Evolutionary conservation across 2,888 invertebrate genomes (phyloP), one percentile per base, ranked within the genome.

Genomic region (Cylindroiulus punctatus): DNA sequence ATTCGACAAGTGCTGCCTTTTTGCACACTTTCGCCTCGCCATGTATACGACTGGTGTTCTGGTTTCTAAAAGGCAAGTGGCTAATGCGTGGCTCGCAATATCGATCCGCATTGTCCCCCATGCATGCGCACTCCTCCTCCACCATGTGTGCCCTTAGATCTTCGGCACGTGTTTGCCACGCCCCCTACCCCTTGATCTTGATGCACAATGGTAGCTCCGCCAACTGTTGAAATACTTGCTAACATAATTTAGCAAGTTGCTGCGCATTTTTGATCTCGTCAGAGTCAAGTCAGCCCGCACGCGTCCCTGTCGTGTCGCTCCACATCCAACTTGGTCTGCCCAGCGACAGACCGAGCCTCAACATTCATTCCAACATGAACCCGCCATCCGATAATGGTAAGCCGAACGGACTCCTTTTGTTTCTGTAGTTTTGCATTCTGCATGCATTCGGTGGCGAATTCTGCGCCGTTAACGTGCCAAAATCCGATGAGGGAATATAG

Each of bases 161-260:
- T 47, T 47, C 81, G 81, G 81, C 81, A 30, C 26, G 81, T 26
- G 30, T 32, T 30, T 22, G 81, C 81, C 81, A 30, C 81, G 30
- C 26, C 84, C 32, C 22, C 84, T 42, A 40, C 84, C 84, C 42
- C 42, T 84, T 84, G 84, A 84, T 84, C 84, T 84, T 30, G 36
- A 47, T 47, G 30, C 36, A 40, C 84, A 84, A 40, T 84, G 36
- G 84, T 84, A 42, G 84, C 84, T 84, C 84, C 84, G 42, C 84
- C 84, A 84, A 84, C 84, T 84, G 84, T 84, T 84, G 84, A 84
- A 84, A 84, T 42, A 40, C 42, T 22, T 22, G 84, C 84, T 84
- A 84, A 84, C 84, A 84, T 84, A 84, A 84, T 84, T 84, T 84
- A 84, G 84, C 40, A 81, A 81, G 81, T 81, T 81, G 36, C 40